Evolutionary conservation across 2,888 invertebrate genomes (phyloP).

Genomic region (Cosmorhoe ocellata): DNA sequence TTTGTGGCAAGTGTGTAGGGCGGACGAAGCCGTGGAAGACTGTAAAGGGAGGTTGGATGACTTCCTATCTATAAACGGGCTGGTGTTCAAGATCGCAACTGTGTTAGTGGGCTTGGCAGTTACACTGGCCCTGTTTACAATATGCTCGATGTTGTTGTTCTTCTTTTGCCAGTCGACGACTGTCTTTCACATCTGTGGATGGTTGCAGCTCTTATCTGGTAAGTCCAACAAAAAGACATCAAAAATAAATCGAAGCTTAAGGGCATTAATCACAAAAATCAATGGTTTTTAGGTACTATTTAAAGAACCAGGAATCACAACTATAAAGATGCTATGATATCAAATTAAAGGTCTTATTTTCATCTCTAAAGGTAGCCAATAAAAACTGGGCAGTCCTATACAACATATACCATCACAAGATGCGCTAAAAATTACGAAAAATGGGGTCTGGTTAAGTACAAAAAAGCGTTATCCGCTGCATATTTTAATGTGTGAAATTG

Average conservation of each 20-base stretch:
- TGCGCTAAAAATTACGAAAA: too few relatives aligned
- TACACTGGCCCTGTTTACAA: conserved; percentile 91
- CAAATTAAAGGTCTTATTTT: too few relatives aligned
- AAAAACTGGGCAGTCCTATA: too few relatives aligned
- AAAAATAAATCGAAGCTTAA: neutral
- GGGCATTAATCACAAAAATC: too few relatives aligned
- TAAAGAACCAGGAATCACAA: too few relatives aligned
- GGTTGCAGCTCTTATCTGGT: conserved; percentile 98
- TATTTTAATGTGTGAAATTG: too few relatives aligned
- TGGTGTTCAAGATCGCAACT: conserved; percentile 93
- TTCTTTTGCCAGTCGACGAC: conserved; percentile 95
- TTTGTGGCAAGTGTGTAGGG: conserved; percentile 93
- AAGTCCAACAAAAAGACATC: conserved; percentile 53
- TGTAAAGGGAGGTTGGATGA: conserved; percentile 93
- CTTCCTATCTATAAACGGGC: conserved; percentile 90
- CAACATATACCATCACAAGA: too few relatives aligned
- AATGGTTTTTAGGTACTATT: too few relatives aligned
- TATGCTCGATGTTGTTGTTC: conserved; percentile 94
- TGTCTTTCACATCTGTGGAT: conserved; percentile 96
- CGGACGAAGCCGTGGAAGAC: conserved; percentile 89
- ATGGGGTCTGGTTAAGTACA: too few relatives aligned
- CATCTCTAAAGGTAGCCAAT: too few relatives aligned
- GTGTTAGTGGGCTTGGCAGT: conserved; percentile 94
- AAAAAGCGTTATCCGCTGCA: too few relatives aligned
- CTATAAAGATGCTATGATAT: too few relatives aligned